Conservation (phyloP, 2,797 vertebrate genomes). For the Odontamblyopus lacepedii region DNA sequence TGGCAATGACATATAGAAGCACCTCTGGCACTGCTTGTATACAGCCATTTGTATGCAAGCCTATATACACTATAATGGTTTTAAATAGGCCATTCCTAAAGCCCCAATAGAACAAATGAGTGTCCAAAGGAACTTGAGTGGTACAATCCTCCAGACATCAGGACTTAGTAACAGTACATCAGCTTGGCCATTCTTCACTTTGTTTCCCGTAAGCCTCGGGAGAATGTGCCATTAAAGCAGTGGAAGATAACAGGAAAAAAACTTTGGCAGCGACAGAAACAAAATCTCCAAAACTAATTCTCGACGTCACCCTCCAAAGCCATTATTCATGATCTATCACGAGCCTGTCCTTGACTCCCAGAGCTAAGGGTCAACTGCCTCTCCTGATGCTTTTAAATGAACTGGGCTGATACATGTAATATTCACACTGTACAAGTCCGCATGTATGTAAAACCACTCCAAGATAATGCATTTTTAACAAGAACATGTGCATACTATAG, state of each 20-base stretch:
- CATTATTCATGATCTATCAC: slow-evolving; percentile 9
- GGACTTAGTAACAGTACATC: slow-evolving; percentile 17
- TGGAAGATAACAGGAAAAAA: slow-evolving; percentile 44
- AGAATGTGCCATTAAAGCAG: slow-evolving; percentile 31
- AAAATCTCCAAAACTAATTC: slow-evolving; percentile 48
- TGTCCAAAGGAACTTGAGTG: neutral
- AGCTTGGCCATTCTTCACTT: slow-evolving; percentile 15
- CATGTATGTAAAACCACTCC: slow-evolving; percentile 1
- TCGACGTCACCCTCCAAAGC: neutral
- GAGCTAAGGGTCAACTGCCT: slow-evolving; percentile 9
- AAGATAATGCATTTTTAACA: slow-evolving; percentile 7
- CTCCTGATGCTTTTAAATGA: neutral
- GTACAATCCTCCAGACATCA: slow-evolving; percentile 16
- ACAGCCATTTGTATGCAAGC: neutral
- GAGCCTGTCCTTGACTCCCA: slow-evolving; percentile 8
- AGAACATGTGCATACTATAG: slow-evolving; percentile 5
- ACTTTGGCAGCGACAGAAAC: slow-evolving; percentile 44
- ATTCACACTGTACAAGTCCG: neutral
- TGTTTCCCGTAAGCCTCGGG: slow-evolving; percentile 10
- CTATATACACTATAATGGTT: neutral
- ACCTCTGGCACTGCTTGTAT: too few species aligned
- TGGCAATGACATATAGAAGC: too few species aligned
- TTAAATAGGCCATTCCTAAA: neutral
- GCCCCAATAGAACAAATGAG: slow-evolving; percentile 3
- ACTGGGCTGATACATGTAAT: neutral